Evolutionary conservation across 2,113 vertebrate species (phyloP), one percentile per base, ranked within the genome.

Genomic region (Alosa alosa): DNA sequence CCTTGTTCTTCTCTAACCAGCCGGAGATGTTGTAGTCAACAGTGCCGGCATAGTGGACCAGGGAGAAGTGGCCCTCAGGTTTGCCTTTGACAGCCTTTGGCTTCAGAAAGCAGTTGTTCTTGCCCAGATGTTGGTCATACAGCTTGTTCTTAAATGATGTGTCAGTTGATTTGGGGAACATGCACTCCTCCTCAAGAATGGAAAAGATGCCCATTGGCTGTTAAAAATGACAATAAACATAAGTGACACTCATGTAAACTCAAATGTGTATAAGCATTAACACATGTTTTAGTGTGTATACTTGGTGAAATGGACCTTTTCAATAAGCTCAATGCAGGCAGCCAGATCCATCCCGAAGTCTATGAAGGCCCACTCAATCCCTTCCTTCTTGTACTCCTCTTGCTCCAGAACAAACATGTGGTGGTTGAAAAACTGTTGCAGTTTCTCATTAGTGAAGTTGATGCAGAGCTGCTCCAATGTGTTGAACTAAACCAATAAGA

Each of bases 291-390:
- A 10, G n/a, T 25, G 25, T 25, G 11, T n/a, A 72, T 11, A 3
- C 50, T 15, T 22, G 25, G 72, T 36, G 15, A 78, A 78, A 78
- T 22, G 4, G 55, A 97, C 96, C 97, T 97, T 98, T 89, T 98
- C 97, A 0, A 97, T 97, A 0, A 98, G 96, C 93, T 98, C 96
- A 0, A 98, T 98, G 93, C 96, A 98, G 92, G 97, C 96, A 2
- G 96, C 97, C 90, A 98, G 86, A 86, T 98, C 97, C 97, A 97
- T 97, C 0, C 97, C 97, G 0, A 98, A 97, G 90, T 98, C 96
- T 4, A 97, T 97, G 88, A 98, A 97, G 0, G 91, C 94, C 96
- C 97, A 97, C 0, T 96, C 95, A 0, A 98, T 97, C 0, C 97
- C 96, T 11, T 97, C 97, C 50, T 97, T 97, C 90, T 97, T 97